These are phyloP conservation scores for Hiodon tergisus DNA, from an alignment of 2,113 vertebrate species.

Conservation along the genomic window DNA sequence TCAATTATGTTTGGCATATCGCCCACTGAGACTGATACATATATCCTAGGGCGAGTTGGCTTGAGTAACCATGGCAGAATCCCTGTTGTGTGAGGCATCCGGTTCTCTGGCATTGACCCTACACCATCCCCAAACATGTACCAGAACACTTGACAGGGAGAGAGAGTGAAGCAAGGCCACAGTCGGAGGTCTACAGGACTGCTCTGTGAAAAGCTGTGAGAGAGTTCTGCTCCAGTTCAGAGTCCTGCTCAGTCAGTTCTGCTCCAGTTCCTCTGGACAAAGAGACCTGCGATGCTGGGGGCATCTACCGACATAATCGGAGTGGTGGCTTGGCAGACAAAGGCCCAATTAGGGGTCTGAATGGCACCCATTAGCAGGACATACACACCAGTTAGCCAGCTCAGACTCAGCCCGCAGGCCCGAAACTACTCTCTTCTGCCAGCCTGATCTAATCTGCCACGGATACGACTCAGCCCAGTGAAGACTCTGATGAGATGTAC, in stretches of 20 bases:
- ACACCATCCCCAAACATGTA: no score
- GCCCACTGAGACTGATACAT: no score
- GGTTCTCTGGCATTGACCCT: no score
- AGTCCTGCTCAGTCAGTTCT: conserved; percentile 19
- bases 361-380: conserved; percentile 56
- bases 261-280: conserved; percentile 59
- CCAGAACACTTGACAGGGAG: no score
- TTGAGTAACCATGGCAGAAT: no score
- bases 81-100: no score
- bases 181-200: not conserved
- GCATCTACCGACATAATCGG: conserved; percentile 54
- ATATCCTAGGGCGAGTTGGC: no score
- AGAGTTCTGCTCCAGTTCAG: not conserved
- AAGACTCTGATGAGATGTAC: not conserved
- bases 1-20: no score
- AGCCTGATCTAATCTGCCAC: conserved; percentile 36
- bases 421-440: conserved; percentile 25
- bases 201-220: not conserved
- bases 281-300: conserved; percentile 41
- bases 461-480: conserved; percentile 22
- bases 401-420: conserved; percentile 33
- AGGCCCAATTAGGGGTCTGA: conserved; percentile 53
- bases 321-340: conserved; percentile 42
- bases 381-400: conserved; percentile 44
- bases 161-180: not conserved